These are phyloP conservation scores for Aculops lycopersici DNA, from an alignment of 1,140 invertebrate genomes.

Conservation along the genomic window DNA sequence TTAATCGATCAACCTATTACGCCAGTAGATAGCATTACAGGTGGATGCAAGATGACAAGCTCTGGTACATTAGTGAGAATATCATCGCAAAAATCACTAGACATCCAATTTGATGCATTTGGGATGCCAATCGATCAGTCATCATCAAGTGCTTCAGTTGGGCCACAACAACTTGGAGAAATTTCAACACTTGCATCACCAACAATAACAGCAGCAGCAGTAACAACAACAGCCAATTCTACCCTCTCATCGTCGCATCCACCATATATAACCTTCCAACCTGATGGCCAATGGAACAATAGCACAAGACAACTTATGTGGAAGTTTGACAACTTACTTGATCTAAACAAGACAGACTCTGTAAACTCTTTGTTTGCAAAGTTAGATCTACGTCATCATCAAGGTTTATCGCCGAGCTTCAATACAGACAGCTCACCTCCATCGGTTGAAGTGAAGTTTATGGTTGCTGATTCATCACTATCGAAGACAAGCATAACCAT, in stretches of 20 bases:
- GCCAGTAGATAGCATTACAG: neutral
- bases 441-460: conserved; percentile 61
- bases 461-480: conserved; percentile 67
- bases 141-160: neutral
- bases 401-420: neutral
- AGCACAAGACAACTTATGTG: conserved; percentile 50
- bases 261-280: too few species aligned
- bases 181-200: neutral
- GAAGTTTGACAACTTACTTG: conserved; percentile 58
- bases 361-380: conserved; percentile 13
- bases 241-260: too few species aligned
- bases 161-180: neutral
- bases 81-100: too few species aligned
- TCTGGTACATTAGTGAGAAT: too few species aligned
- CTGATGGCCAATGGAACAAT: conserved; percentile 20
- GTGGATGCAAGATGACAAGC: too few species aligned
- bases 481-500: conserved; percentile 76
- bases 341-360: conserved; percentile 34
- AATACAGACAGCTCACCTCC: conserved; percentile 39
- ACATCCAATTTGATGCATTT: too few species aligned
- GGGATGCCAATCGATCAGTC: too few species aligned
- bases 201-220: too few species aligned
- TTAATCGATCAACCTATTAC: too few species aligned
- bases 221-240: too few species aligned
- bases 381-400: neutral